Evolutionary conservation across 2,888 invertebrate species (phyloP).

Genomic region (Dolomedes plantarius): DNA sequence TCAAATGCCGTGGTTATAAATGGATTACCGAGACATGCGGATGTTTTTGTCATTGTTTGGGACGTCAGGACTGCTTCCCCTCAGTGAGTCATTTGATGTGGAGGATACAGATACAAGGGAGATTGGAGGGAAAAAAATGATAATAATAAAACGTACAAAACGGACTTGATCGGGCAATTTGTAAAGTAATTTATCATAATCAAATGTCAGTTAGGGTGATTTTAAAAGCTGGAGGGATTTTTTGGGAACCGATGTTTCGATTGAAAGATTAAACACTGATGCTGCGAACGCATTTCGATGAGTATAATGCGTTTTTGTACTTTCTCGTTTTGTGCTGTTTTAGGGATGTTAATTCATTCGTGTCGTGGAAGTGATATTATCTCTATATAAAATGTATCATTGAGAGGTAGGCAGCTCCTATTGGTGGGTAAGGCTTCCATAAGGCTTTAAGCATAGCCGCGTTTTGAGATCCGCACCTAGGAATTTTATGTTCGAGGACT

Average conservation of each 20-base stretch:
- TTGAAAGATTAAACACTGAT: not conserved
- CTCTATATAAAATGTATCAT: too few relatives aligned
- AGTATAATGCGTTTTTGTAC: not conserved
- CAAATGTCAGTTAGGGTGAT: constrained; percentile 1
- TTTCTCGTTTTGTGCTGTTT: too few relatives aligned
- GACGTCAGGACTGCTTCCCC: not conserved
- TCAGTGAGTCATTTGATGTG: not conserved
- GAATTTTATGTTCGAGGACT: too few relatives aligned
- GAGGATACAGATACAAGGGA: not conserved
- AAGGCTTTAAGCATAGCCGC: too few relatives aligned
- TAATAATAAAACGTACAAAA: not conserved
- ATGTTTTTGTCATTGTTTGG: constrained; percentile 10
- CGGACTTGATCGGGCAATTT: not conserved
- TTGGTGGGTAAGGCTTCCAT: too few relatives aligned
- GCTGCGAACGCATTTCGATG: not conserved
- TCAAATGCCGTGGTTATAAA: constrained; percentile 19
- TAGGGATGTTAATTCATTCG: too few relatives aligned
- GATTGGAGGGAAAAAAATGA: too few relatives aligned
- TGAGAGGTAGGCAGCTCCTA: too few relatives aligned
- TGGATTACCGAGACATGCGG: constrained; percentile 17
- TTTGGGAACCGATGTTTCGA: not conserved
- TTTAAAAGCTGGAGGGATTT: not conserved
- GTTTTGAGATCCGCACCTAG: too few relatives aligned
- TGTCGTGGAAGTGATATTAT: too few relatives aligned
- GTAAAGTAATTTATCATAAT: constrained; percentile 6